phyloP scores from a whole-genome alignment of 2,888 invertebrate genomes.

The Labia minor region DNA sequence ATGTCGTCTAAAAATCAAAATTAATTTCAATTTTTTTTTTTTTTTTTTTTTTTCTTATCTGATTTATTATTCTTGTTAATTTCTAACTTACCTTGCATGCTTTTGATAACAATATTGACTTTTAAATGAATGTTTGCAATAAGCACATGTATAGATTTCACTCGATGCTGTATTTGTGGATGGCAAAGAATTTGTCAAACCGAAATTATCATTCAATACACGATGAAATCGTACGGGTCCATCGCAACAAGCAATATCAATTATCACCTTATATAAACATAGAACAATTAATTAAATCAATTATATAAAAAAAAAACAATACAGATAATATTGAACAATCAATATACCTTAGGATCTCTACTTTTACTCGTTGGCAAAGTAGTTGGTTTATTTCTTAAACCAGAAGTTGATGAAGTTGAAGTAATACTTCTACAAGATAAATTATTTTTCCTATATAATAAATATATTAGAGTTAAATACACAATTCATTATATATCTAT shows the following conservation, averaged over 20 bases:
- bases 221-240: conserved; percentile 80
- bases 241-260: conserved; percentile 85
- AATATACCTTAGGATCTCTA: not conserved
- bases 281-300: too few relatives aligned
- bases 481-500: not conserved
- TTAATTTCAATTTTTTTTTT: too few relatives aligned
- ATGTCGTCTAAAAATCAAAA: not conserved
- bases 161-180: not conserved
- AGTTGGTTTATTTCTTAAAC: not conserved
- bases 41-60: too few relatives aligned
- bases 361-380: not conserved
- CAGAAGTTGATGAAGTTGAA: not conserved
- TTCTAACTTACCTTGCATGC: conserved; percentile 52
- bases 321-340: too few relatives aligned
- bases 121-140: conserved; percentile 69
- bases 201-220: conserved; percentile 73
- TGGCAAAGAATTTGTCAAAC: conserved; percentile 25
- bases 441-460: not conserved
- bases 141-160: conserved; percentile 52
- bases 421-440: not conserved
- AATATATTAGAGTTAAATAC: not conserved
- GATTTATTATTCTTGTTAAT: conserved; percentile 25
- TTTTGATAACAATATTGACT: conserved; percentile 80
- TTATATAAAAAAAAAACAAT: too few relatives aligned
- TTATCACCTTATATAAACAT: conserved; percentile 46